phyloP scores from a whole-genome alignment of 2,797 vertebrate species.

The Phaenicophaeus curvirostris region DNA sequence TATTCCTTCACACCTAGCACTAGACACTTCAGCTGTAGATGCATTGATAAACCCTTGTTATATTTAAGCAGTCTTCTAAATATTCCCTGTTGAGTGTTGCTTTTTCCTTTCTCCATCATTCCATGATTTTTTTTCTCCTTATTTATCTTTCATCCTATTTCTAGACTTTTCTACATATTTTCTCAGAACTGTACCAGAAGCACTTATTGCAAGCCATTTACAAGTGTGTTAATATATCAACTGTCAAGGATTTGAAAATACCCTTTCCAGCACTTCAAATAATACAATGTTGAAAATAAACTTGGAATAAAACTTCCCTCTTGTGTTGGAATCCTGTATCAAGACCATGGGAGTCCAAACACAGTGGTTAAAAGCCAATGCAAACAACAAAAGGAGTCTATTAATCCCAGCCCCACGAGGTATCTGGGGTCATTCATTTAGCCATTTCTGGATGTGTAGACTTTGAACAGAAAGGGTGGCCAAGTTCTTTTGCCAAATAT shows the following conservation, averaged over 20 bases:
- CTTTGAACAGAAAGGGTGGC: conserved; percentile 8
- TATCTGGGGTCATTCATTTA: background rate
- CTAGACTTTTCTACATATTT: background rate
- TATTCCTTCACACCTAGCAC: background rate
- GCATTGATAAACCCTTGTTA: background rate
- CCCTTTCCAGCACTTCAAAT: background rate
- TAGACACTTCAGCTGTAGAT: background rate
- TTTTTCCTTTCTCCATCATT: background rate
- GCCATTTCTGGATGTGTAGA: background rate
- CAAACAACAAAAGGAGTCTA: conserved; percentile 3
- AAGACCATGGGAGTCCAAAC: background rate
- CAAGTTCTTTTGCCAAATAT: conserved; percentile 45
- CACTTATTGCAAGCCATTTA: background rate
- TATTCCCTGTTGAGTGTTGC: background rate
- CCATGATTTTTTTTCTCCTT: background rate
- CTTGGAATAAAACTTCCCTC: background rate
- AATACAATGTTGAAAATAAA: background rate
- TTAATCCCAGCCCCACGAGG: background rate
- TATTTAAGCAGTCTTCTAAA: background rate
- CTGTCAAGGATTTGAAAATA: background rate
- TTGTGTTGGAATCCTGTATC: background rate
- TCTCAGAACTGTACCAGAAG: background rate
- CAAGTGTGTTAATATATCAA: background rate
- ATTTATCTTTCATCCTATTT: background rate
- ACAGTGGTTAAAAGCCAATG: background rate